A percentile compares a stretch with the other conserved stretches of the same genome.
Conservation (phyloP, 1,140 invertebrate genomes). For the Leptopilina clavipes region DNA sequence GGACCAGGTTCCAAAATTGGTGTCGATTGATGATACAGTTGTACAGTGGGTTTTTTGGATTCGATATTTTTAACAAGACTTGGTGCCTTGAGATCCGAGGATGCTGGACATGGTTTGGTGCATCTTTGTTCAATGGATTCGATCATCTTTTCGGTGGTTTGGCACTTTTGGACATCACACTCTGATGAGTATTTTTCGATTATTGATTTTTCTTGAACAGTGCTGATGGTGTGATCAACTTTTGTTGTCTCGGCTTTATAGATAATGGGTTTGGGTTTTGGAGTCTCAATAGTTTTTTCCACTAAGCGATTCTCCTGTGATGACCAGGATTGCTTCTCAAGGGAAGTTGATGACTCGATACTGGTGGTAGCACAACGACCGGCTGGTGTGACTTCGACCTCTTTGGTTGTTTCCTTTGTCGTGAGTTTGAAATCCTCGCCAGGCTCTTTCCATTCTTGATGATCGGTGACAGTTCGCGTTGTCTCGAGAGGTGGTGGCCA, state of each 20-base stretch:
- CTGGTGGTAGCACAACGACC: conserved; percentile 65
- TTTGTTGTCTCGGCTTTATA: conserved; percentile 74
- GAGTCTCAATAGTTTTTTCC: conserved; percentile 57
- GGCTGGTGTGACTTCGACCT: conserved; percentile 64
- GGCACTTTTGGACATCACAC: conserved; percentile 63
- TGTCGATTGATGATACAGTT: conserved; percentile 56
- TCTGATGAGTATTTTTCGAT: conserved; percentile 66
- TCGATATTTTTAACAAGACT: conserved; percentile 72
- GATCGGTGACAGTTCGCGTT: conserved; percentile 51
- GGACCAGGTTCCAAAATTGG: conserved; percentile 77
- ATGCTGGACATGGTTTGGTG: conserved; percentile 66
- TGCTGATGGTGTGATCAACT: conserved; percentile 71
- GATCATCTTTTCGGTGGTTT: conserved; percentile 68
- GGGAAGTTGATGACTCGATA: conserved; percentile 63
- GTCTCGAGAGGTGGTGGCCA: conserved; percentile 64
- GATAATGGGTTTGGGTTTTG: conserved; percentile 64
- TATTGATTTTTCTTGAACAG: conserved; percentile 64
- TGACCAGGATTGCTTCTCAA: conserved; percentile 68
- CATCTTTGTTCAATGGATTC: conserved; percentile 65
- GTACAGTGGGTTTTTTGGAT: conserved; percentile 54
- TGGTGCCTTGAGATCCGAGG: conserved; percentile 75
- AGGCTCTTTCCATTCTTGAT: conserved; percentile 64
- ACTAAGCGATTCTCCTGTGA: conserved; percentile 61
- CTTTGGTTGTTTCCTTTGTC: conserved; percentile 61
- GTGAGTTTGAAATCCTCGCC: conserved; percentile 65